A percentile compares a stretch with the other conserved stretches of the same genome.
phyloP scores from a whole-genome alignment of 1,140 invertebrate species.

The Doryteuthis pealeii region DNA sequence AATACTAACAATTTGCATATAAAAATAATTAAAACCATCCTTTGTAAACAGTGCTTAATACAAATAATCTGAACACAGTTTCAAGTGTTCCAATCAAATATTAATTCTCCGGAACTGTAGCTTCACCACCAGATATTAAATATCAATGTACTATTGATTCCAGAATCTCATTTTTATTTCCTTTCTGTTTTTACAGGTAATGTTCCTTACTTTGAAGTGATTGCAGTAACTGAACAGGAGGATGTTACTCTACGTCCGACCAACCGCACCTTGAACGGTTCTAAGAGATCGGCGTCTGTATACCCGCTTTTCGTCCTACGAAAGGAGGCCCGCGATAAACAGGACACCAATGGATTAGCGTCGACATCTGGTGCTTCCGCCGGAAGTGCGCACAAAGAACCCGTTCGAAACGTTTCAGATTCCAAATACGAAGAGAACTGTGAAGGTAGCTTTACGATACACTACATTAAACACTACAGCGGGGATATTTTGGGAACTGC shows the following conservation, averaged over 20 bases:
- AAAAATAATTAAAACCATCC: too few species aligned
- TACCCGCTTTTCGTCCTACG: neutral
- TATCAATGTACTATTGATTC: too few species aligned
- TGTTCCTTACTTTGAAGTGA: neutral
- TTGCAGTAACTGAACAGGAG: neutral
- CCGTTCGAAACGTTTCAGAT: neutral
- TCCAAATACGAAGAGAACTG: neutral
- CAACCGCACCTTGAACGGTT: neutral
- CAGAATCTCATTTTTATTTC: neutral
- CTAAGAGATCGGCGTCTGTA: neutral
- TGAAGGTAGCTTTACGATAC: neutral
- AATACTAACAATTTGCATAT: too few species aligned
- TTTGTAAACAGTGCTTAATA: too few species aligned
- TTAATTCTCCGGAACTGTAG: too few species aligned
- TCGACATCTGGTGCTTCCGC: neutral
- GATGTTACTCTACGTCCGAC: neutral
- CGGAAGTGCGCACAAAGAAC: neutral
- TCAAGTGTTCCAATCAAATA: too few species aligned
- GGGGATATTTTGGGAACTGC: neutral
- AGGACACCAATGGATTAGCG: neutral
- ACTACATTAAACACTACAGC: slow-evolving; percentile 4
- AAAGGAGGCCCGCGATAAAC: neutral
- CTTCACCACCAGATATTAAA: too few species aligned
- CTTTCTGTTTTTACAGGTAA: neutral
- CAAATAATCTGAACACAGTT: too few species aligned